Percentiles rank a stretch among this genome's conserved stretches.
Evolutionary conservation across 2,797 vertebrate species (phyloP).

Genomic region (Falco berigora): DNA sequence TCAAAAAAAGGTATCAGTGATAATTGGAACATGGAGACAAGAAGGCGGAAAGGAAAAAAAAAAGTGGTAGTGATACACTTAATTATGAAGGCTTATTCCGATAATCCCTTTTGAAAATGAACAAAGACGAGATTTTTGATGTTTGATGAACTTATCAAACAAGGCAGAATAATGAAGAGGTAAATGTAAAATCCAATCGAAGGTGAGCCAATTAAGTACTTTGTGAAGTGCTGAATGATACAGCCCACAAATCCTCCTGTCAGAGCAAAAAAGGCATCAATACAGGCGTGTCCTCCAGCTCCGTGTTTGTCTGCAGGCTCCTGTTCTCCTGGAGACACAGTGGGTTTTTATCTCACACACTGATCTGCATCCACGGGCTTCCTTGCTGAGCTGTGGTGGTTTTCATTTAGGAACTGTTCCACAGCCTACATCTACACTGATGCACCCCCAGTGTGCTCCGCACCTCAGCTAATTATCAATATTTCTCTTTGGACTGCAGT

Average conservation of each 20-base stretch:
- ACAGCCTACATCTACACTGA: not conserved
- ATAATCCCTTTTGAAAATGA: slow-evolving; percentile 74
- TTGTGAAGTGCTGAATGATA: slow-evolving; percentile 47
- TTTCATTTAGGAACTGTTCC: not conserved
- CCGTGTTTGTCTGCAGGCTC: not conserved
- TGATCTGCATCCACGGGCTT: not conserved
- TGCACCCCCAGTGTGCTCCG: not conserved
- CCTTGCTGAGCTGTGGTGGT: not conserved
- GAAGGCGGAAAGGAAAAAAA: slow-evolving; percentile 6
- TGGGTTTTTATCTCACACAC: not conserved
- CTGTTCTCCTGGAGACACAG: not conserved
- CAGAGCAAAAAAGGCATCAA: not conserved
- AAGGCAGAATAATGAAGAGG: slow-evolving; percentile 73
- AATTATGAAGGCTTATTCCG: slow-evolving; percentile 73
- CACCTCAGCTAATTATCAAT: slow-evolving; percentile 11
- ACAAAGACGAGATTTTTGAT: slow-evolving; percentile 69
- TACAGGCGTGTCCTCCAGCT: not conserved
- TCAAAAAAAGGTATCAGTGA: slow-evolving; percentile 70
- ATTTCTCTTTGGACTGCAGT: slow-evolving; percentile 30
- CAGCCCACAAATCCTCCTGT: slow-evolving; percentile 23
- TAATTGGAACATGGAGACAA: slow-evolving; percentile 69
- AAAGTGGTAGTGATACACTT: slow-evolving; percentile 61
- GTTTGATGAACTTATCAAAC: slow-evolving; percentile 78
- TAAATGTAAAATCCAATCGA: slow-evolving; percentile 62
- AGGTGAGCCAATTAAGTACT: slow-evolving; percentile 68